These are phyloP conservation scores for Drosophila yooni DNA, from an alignment of 2,888 invertebrate genomes.

Conservation along the genomic window DNA sequence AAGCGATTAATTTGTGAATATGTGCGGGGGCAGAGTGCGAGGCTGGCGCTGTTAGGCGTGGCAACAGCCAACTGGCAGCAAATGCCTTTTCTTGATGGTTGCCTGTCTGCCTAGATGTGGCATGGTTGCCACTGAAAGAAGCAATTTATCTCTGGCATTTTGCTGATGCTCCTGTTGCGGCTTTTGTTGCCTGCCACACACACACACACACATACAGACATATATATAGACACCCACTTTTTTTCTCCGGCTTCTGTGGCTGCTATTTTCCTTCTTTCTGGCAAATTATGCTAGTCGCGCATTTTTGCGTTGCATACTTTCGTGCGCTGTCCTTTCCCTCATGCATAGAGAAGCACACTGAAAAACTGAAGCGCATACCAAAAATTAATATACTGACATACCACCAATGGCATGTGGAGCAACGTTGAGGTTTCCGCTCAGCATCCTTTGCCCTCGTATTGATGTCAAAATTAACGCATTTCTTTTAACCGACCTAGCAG, in stretches of 20 bases:
- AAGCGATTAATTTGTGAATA: slow-evolving; percentile 70
- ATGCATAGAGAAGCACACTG: neutral
- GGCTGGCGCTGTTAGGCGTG: slow-evolving; percentile 27
- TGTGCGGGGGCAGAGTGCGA: slow-evolving; percentile 17
- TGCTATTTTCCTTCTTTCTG: slow-evolving; percentile 5
- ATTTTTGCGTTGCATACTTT: slow-evolving; percentile 72
- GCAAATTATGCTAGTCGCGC: slow-evolving; percentile 73
- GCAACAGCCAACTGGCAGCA: slow-evolving; percentile 22
- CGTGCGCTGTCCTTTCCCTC: slow-evolving; percentile 34
- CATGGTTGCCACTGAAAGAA: slow-evolving; percentile 29
- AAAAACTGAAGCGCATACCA: slow-evolving; percentile 49
- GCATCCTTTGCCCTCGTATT: slow-evolving; percentile 51
- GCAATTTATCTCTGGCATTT: slow-evolving; percentile 73
- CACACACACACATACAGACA: neutral
- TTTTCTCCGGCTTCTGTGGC: neutral
- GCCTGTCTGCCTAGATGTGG: slow-evolving; percentile 17
- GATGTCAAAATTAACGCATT: slow-evolving; percentile 60
- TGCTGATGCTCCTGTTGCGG: slow-evolving; percentile 51
- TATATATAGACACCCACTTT: neutral
- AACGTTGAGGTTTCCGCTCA: slow-evolving; percentile 20
- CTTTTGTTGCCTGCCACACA: slow-evolving; percentile 23
- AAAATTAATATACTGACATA: slow-evolving; percentile 72
- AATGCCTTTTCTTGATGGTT: slow-evolving; percentile 21
- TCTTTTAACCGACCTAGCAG: slow-evolving; percentile 3
- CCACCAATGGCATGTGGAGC: slow-evolving; percentile 51